Evolutionary conservation across 1,140 invertebrate genomes (phyloP), one percentile per base, ranked within the genome.

Genomic region (Zaprionus africanus): DNA sequence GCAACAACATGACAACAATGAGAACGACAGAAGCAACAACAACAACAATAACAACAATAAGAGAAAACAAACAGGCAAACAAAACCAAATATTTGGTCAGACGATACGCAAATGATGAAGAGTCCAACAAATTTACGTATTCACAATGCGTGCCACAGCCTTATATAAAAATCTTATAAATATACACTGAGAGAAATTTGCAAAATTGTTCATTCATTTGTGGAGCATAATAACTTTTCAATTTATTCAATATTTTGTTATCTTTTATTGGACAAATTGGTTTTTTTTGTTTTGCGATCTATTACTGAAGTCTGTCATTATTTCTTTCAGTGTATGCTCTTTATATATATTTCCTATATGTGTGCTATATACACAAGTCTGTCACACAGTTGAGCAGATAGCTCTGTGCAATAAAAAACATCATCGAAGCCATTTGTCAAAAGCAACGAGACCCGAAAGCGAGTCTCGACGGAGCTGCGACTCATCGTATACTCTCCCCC

Each of bases 1-100:
- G 85, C 81, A 88, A 88, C 85, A 90, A 88, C 85, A 90, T 81
- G 84, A 90, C 85, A 84, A 88, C 84, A 88, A 88, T 88, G 84
- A 88, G 90, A 69, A 80, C 65, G 69, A 54, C 54, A 28, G 36
- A 34, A n/a, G 24, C 41, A 56, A 17, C 22, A 31, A 64, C 13
- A 74, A 28, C 34, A 76, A 63, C 57, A 64, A 57, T 38, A 46
- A 70, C 61, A 54, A 56, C 56, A 51, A 22, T 13, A 59, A 68
- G 34, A 36, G 12, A 36, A 58, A 65, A 65, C 46, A 79, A 56
- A 69, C 63, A 69, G 41, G 54, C 43, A 71, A n/a, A 67, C 51
- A 26, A 54, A 75, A 76, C 61, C 77, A 82, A 82, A 85, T 86
- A 79, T 82, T 86, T 86, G 71, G 69, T 65, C 61, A 82, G 67